phyloP scores from a whole-genome alignment of 1,140 invertebrate genomes.

The Daktulosphaira vitifoliae region DNA sequence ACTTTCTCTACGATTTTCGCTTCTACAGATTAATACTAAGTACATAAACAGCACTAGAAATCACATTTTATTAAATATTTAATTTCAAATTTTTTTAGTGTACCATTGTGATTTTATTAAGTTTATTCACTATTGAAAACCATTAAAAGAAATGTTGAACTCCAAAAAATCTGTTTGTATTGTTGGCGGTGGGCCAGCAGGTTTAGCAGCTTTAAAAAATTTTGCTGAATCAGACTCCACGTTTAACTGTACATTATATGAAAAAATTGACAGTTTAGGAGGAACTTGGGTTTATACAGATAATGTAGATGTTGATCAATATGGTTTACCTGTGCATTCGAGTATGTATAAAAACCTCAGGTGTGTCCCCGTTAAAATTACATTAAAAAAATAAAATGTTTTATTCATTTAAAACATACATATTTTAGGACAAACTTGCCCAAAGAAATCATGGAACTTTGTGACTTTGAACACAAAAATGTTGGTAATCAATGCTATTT shows the following conservation, averaged over 20 bases:
- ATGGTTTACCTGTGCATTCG: constrained; percentile 72
- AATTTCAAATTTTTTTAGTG: too few species aligned
- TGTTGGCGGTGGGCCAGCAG: constrained; percentile 58
- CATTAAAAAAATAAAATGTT: background rate
- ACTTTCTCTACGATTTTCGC: too few species aligned
- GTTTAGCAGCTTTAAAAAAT: constrained; percentile 53
- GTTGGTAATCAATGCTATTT: constrained; percentile 64
- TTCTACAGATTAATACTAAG: too few species aligned
- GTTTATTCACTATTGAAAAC: too few species aligned
- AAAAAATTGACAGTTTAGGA: constrained; percentile 65
- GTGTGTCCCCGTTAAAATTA: too few species aligned
- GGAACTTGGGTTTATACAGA: constrained; percentile 81
- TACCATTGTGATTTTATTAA: too few species aligned
- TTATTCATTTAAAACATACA: background rate
- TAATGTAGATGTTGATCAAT: constrained; percentile 57
- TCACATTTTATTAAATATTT: too few species aligned
- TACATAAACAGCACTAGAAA: too few species aligned
- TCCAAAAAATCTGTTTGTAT: constrained; percentile 44
- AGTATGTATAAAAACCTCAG: constrained; percentile 78
- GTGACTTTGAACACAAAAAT: constrained; percentile 59
- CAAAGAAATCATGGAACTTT: constrained; percentile 70
- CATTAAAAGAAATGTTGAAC: too few species aligned
- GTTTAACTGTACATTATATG: constrained; percentile 52
- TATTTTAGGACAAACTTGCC: constrained; percentile 65
- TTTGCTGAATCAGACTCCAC: constrained; percentile 39